Evolutionary conservation across 2,888 invertebrate species (phyloP).

Genomic region (Spilarctia lutea): DNA sequence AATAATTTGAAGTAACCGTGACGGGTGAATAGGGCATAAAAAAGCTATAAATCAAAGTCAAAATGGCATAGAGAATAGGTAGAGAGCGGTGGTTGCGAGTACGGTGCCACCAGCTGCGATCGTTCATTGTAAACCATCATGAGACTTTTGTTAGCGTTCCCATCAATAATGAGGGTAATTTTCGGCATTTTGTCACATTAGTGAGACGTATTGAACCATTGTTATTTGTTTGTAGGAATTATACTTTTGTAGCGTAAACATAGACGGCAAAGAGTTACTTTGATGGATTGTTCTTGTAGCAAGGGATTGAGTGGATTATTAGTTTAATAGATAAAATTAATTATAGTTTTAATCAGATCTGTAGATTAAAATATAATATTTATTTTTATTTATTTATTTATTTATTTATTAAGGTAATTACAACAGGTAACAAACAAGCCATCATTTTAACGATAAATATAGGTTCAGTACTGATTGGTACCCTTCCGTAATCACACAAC

Average conservation of each 20-base stretch:
- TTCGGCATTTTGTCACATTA: conserved; percentile 84
- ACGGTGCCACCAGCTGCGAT: conserved; percentile 79
- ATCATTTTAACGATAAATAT: no score
- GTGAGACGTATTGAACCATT: conserved; percentile 78
- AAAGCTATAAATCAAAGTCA: conserved; percentile 87
- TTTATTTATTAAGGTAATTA: no score
- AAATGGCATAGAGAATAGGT: conserved; percentile 86
- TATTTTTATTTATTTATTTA: no score
- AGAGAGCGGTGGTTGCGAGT: conserved; percentile 78
- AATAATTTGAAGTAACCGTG: conserved; percentile 80
- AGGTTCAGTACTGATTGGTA: no score
- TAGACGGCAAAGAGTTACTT: conserved; percentile 18
- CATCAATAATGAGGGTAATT: conserved; percentile 86
- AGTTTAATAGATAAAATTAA: not conserved
- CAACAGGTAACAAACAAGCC: no score
- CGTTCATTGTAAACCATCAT: conserved; percentile 61
- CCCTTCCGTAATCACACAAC: no score
- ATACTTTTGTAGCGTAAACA: conserved; percentile 44
- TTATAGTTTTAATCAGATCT: not conserved
- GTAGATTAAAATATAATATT: not conserved
- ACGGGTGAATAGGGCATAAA: conserved; percentile 86
- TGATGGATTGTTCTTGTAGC: conserved; percentile 1
- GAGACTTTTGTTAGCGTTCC: conserved; percentile 75
- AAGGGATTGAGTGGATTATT: not conserved
- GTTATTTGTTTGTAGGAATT: conserved; percentile 70